Evolutionary conservation across 2,888 invertebrate genomes (phyloP), one percentile per base, ranked within the genome.

Genomic region (Spodoptera littoralis): DNA sequence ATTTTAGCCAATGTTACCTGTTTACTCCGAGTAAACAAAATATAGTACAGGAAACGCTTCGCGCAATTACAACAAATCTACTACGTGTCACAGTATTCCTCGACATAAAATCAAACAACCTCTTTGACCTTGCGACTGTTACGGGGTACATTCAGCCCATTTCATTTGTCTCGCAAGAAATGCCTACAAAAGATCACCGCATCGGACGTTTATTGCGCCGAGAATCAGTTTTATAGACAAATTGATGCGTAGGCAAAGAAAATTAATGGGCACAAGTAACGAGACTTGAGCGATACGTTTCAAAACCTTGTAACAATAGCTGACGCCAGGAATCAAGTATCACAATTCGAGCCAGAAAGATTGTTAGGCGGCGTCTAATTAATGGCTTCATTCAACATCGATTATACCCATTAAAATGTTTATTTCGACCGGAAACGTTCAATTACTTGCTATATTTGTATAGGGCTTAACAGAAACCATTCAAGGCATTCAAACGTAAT

Each of bases 241-340:
- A 82, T 77, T 80, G 76, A 79, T 78, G 81, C 77, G 83, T 80
- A 80, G 80, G 76, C 75, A 63, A 73, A 70, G 73, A 70, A 73
- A 77, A 78, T 79, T 73, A 80, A 77, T 79, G 69, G 67, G 63
- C 69, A 60, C 63, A 53, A 79, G 70, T 66, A 71, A 77, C 61
- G 66, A 73, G 64, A 65, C 53, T 73, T 74, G 66, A 76, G 63
- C 70, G 64, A 73, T 69, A 68, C 54, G 54, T 64, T 62, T 59
- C 70, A 63, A 69, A 61, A 64, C 51, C 46, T 65, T 51, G 42
- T 53, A 66, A 71, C 69, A 73, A 71, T 64, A 55, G 59, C 53
- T 47, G 13, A 46, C 46, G 44, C 57, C 51, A 60, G 64, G 59
- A 68, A 65, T 61, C 46, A 27, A 60, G 44, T 45, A 68, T 63